Base-by-base conservation (phyloP, 2,113 vertebrate genomes). In the Struthio camelus region DNA sequence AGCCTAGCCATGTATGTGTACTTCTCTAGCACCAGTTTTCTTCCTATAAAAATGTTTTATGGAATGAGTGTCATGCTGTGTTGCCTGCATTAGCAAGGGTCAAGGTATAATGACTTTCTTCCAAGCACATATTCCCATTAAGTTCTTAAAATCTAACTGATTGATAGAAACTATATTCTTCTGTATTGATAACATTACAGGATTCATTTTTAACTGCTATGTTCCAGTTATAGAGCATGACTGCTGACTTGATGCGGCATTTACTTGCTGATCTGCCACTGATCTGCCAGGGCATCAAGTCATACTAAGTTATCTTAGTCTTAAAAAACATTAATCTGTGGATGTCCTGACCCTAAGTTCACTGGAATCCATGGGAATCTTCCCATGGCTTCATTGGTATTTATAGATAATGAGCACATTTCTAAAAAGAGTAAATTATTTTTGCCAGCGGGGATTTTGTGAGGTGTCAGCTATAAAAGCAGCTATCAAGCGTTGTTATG, bases 1-100 rank as follows among this genome's bases (percentile, higher is more conserved):
- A 36, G 1, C 0, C 1, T 70, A 66, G 16, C 14, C 14, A 20
- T 66, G 4, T 44, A 58, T 10, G 4, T 14, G 1, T 30, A 62
- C 59, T 87, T 88, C 27, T 50, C 27, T 34, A 80, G 11, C 7
- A 77, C 8, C 16, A 51, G 4, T 62, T 77, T 72, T 84, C 85
- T 23, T 11, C 19, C 10, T 64, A 72, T 69, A 85, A 70, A 40
- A 58, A 27, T 27, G 2, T 1, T 58, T 90, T 73, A 44, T 32
- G 0, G 1, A 77, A 65, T 62, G 20, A 88, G 13, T 65, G 28
- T 79, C 15, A 34, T n/a, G n/a, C 34, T 65, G 14, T 48, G 14
- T 64, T 51, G 2, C 14, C 58, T 85, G 85, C 40, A 66, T 70
- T 90, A 61, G 6, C 19, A 73, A 53, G 10, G 4, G 28, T 40